Base-by-base conservation (phyloP, 92 coral and sea anemone species). In the Epizoanthus scotinus region DNA sequence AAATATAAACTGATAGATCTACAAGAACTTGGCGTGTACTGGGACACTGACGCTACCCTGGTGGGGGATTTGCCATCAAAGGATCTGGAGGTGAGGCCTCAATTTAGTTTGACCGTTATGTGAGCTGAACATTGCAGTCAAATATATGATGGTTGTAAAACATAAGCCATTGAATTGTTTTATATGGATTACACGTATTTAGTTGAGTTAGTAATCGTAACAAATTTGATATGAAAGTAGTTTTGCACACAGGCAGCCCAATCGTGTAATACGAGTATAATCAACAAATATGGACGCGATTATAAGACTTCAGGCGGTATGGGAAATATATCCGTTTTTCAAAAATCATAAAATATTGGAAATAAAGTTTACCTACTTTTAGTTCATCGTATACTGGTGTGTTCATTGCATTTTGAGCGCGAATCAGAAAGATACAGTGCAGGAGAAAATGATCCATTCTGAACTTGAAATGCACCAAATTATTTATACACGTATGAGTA, bases 1-100 rank as follows among this genome's bases (percentile, higher is more conserved):
- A 95, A 95, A 67, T 93, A 88, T 85, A 95, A 95, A 65, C 75
- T 95, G 78, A 93, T 95, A 49, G 99, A 95, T 74, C 90, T 95
- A 49, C 97, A 95, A 62, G 94, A 87, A 57, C 85, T 95, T 54
- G 98, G 98, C 3, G 62, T 95, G 13, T 95, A 95, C 78, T 95
- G 98, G 99, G 99, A 95, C 65, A 77, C 92, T 56, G 99, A 95
- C 83, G 92, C 92, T 12, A 88, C 94, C 47, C 68, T 95, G 49
- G 99, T 95, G 17, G 99, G 99, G 10, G 98, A 95, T 58, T 77
- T 95, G 29, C 98, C 96, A 70, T 95, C 99, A 29, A 91, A 88
- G 68, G 96, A 95, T 38, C 84, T 95, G 49, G 91, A 93, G 92
- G 98, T 93, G 54, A 77, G 89, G 34, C 15, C 8, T 0, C 12